Base-by-base conservation (phyloP, 2,888 invertebrate species). In the Acanthosepion pharaonis region DNA sequence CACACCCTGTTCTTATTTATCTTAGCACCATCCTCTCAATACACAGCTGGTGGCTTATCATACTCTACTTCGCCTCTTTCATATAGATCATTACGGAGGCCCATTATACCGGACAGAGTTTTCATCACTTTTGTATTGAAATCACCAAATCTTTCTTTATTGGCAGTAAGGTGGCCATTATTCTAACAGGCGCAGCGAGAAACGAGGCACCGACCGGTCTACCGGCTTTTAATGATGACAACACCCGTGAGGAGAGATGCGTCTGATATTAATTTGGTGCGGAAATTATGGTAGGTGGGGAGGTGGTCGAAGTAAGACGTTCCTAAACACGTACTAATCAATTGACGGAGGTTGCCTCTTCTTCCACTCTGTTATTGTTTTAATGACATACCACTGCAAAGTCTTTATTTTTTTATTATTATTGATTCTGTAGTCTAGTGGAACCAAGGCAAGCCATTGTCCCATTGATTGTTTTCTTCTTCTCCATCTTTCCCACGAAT, bases 111-210 rank as follows among this genome's bases (percentile, higher is more conserved):
- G 78, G n/a, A 78, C 78, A 78, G 78, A 9, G 78, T 78, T 78
- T 78, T 78, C 78, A 78, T 78, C 78, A 78, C 78, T 78, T 78
- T 28, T n/a, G n/a, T n/a, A 33, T 78, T 78, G 78, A 78, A 78
- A 78, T 78, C 78, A 78, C 78, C 78, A 78, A 78, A 78, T 78
- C 78, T 78, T 78, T n/a, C 78, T n/a, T 78, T 78, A 78, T 78
- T 78, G n/a, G 59, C 59, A 59, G 59, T 59, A 59, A 59, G 59
- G 59, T 59, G 59, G n/a, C 78, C 78, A 78, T 78, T 78, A 78
- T 78, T 78, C 78, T 78, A n/a, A 33, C 78, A 78, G 78, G 33
- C 78, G n/a, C 18, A n/a, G 78, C 78, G 78, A 78, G 78, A 78
- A n/a, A 78, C 78, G 78, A 78, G 78, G n/a, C 78, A n/a, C n/a